These are phyloP conservation scores for Anorthoa munda DNA, from an alignment of 2,888 invertebrate genomes.

Conservation along the genomic window DNA sequence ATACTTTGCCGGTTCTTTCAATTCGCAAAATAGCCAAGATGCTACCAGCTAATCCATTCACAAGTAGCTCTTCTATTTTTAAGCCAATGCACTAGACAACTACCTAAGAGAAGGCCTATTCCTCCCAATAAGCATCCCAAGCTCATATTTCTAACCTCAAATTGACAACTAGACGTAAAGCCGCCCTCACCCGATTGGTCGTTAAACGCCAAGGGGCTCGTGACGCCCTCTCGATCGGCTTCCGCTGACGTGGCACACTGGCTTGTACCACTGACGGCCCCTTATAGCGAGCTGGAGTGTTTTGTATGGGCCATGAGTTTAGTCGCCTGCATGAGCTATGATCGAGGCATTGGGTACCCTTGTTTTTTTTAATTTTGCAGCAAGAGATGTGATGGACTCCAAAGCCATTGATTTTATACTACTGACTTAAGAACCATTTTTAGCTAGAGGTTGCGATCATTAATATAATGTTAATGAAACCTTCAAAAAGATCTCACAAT, in stretches of 20 bases:
- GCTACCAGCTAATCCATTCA: neutral
- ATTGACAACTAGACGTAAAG: constrained; percentile 52
- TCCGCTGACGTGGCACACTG: constrained; percentile 52
- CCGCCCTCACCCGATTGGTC: constrained; percentile 58
- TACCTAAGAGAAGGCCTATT: neutral
- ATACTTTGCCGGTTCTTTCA: neutral
- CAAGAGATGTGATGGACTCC: neutral
- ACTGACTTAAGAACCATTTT: neutral
- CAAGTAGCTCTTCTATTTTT: neutral
- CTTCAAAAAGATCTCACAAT: neutral
- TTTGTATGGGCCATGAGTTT: constrained; percentile 58
- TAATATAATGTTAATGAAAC: neutral
- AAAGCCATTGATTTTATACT: neutral
- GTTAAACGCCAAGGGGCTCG: constrained; percentile 69
- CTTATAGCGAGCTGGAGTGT: constrained; percentile 62
- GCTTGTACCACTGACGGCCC: constrained; percentile 70
- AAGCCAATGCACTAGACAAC: neutral
- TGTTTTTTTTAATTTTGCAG: neutral
- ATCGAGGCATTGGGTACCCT: constrained; percentile 18
- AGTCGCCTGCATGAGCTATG: constrained; percentile 34
- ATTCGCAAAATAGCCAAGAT: neutral
- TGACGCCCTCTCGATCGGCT: constrained; percentile 70
- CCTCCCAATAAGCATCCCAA: neutral
- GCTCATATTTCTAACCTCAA: constrained; percentile 50
- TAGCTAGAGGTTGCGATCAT: neutral